These are phyloP conservation scores for Syngnathus scovelli DNA, from an alignment of 2,113 vertebrate genomes.

Conservation along the genomic window DNA sequence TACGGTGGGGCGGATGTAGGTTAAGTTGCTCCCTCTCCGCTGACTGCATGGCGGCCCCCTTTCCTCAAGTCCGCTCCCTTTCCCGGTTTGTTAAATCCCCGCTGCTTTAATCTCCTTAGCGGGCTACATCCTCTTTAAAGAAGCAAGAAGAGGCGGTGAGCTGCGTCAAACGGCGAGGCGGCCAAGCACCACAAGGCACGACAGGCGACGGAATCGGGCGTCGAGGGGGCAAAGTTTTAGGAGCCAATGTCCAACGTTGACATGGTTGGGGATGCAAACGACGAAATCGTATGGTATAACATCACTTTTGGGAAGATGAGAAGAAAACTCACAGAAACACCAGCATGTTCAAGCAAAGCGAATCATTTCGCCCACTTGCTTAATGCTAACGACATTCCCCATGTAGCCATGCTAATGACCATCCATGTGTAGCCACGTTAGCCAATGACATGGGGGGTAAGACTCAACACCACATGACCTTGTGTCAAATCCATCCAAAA, in stretches of 20 bases:
- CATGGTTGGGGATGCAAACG: not conserved
- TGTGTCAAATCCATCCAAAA: conserved; percentile 2
- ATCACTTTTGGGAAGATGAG: too few species aligned
- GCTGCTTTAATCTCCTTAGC: conserved; percentile 77
- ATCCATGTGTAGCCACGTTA: not conserved
- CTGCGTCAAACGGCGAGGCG: conserved; percentile 39
- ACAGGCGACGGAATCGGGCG: not conserved
- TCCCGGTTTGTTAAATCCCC: conserved; percentile 74
- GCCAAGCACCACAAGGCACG: conserved; percentile 13
- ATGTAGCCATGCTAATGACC: not conserved
- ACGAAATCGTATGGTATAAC: not conserved
- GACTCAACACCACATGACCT: not conserved
- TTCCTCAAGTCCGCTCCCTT: conserved; percentile 56
- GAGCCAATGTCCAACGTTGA: not conserved
- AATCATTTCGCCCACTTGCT: too few species aligned
- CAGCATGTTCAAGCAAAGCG: too few species aligned
- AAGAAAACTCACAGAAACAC: too few species aligned
- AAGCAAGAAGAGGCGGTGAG: conserved; percentile 64
- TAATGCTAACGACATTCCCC: not conserved
- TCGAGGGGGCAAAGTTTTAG: not conserved
- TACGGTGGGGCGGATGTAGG: conserved; percentile 64
- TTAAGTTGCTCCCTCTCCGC: conserved; percentile 53
- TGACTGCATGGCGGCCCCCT: conserved; percentile 42
- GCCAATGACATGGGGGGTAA: not conserved
- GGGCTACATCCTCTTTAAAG: conserved; percentile 80